phyloP scores from a whole-genome alignment of 2,113 vertebrate species.

The Semnopithecus entellus region DNA sequence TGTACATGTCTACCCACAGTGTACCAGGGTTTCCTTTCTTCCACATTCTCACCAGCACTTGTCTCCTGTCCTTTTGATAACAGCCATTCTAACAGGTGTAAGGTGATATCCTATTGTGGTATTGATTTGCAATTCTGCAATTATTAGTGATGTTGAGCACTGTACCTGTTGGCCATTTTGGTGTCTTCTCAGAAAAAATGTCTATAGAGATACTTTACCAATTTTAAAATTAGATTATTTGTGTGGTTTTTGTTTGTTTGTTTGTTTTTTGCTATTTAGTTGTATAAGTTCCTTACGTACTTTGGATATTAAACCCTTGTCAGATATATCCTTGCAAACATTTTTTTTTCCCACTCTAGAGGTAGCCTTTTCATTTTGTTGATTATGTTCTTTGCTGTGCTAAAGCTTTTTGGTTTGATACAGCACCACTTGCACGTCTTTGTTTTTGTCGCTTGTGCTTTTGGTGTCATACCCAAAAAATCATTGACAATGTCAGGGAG shows the following conservation, averaged over 20 bases:
- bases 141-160: neutral
- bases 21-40: neutral
- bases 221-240: neutral
- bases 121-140: neutral
- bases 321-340: neutral
- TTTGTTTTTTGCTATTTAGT: neutral
- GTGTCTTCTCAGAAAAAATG: neutral
- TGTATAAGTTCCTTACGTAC: neutral
- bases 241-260: neutral
- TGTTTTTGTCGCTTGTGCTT: neutral
- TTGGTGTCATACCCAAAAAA: no score
- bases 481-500: no score
- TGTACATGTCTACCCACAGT: no score
- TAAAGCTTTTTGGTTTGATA: neutral
- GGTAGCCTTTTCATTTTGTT: neutral
- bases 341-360: neutral
- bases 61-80: neutral
- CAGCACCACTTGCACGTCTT: neutral
- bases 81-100: no score
- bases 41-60: neutral
- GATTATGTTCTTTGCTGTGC: neutral
- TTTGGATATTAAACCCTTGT: neutral
- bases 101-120: neutral
- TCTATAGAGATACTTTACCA: neutral
- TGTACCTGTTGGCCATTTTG: neutral